Evolutionary conservation across 2,888 invertebrate species (phyloP), one percentile per base, ranked within the genome.

Genomic region (Protodeltote pygarga): DNA sequence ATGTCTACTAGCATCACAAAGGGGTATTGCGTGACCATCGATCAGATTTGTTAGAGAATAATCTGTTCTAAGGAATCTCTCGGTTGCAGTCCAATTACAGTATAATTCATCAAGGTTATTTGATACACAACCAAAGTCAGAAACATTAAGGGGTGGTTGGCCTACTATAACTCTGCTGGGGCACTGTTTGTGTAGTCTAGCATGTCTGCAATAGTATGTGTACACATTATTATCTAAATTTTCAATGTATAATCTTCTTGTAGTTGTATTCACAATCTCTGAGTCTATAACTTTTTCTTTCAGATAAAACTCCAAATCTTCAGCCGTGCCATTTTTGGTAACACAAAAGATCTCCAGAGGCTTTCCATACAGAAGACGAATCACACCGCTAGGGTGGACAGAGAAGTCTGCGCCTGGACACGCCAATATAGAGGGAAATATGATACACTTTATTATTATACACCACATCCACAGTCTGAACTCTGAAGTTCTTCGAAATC

Each of bases 91-190:
- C 95, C 97, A 97, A 1, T 94, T 93, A 76, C 97, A 98, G 8
- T 93, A 95, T 63, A 97, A 85, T 66, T 93, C 93, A 38, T 95
- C 93, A 87, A 95, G 95, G 78, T 97, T 96, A 57, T 93, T 88
- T 6, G 96, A 95, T 33, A 94, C 84, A 75, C 97, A 98, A 15
- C 87, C 86, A 71, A 97, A 97, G 77, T 96, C 94, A 5, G 87
- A 81, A 2, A 96, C 95, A 63, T 92, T 81, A 47, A 88, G 77
- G 0, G 97, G 97, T 41, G 93, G 88, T 23, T 89, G 86, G 24
- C 93, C 94, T 34, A 90, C 85, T 25, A 87, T 57, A 0, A 91
- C 84, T 37, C 85, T 75, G 33, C 72, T 82, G 0, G 79, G 39
- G 50, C 87, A 89, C 35, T 70, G 66, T 55, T 83, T 84, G 0